These are phyloP conservation scores for Aspidapion aeneum DNA, from an alignment of 2,888 invertebrate genomes.

Conservation along the genomic window DNA sequence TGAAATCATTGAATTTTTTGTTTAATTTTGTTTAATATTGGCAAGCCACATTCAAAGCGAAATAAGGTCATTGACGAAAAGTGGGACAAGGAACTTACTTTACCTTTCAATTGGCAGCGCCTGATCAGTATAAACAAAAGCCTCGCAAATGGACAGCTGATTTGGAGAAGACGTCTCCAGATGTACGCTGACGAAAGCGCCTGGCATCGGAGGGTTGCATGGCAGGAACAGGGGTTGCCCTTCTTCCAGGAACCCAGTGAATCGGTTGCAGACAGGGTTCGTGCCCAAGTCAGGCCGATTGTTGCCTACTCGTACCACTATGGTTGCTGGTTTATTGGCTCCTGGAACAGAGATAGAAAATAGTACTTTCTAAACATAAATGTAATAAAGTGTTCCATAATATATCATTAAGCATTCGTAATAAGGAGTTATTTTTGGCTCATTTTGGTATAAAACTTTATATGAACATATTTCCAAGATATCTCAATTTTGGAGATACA, in stretches of 20 bases:
- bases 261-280: constrained; percentile 89
- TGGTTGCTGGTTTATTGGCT: constrained; percentile 73
- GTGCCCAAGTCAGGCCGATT: constrained; percentile 88
- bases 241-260: constrained; percentile 81
- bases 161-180: constrained; percentile 71
- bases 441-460: too few species aligned
- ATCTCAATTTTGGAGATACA: too few species aligned
- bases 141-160: constrained; percentile 86
- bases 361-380: neutral
- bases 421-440: too few species aligned
- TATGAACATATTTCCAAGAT: too few species aligned
- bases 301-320: constrained; percentile 88
- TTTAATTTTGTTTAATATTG: too few species aligned
- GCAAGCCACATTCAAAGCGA: too few species aligned
- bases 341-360: constrained; percentile 56
- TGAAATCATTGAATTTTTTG: too few species aligned
- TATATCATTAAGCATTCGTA: too few species aligned
- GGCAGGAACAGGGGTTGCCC: constrained; percentile 89
- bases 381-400: too few species aligned
- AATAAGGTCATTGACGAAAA: too few species aligned
- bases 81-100: too few species aligned
- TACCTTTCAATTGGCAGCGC: constrained; percentile 81
- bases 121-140: constrained; percentile 92
- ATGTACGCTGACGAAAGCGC: constrained; percentile 91
- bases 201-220: constrained; percentile 93